phyloP scores from a whole-genome alignment of 1,140 invertebrate species.

The Ceratitis capitata region DNA sequence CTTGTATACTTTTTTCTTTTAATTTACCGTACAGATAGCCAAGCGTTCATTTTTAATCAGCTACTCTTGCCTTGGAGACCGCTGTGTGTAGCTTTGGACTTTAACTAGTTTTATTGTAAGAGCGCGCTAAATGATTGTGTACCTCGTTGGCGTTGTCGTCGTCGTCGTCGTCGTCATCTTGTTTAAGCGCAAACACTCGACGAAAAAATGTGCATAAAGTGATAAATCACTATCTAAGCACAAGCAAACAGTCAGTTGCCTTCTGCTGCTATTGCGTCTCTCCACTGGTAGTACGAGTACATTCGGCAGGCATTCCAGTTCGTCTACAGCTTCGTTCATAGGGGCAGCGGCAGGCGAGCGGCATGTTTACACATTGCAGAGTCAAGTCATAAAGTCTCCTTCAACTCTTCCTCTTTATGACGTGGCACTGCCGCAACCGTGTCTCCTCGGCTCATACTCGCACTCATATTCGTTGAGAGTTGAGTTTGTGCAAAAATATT shows the following conservation, averaged over 20 bases:
- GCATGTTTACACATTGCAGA: slow-evolving; percentile 29
- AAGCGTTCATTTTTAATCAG: slow-evolving; percentile 35
- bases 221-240: slow-evolving; percentile 34
- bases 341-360: not conserved
- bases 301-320: not conserved
- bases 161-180: too few relatives aligned
- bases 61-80: not conserved
- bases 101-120: not conserved
- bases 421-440: not conserved
- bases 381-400: not conserved
- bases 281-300: too few relatives aligned
- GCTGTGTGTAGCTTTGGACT: not conserved
- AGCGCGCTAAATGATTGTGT: slow-evolving; percentile 3
- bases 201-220: not conserved
- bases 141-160: not conserved
- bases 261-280: too few relatives aligned
- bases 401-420: not conserved
- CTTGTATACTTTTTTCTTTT: slow-evolving; percentile 1
- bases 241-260: slow-evolving; percentile 16
- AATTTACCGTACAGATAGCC: not conserved
- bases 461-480: not conserved
- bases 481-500: slow-evolving; percentile 18
- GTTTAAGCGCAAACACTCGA: slow-evolving; percentile 11
- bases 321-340: not conserved
- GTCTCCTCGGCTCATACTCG: not conserved